phyloP scores from a whole-genome alignment of 1,140 invertebrate genomes.

The Penaeus vannamei region DNA sequence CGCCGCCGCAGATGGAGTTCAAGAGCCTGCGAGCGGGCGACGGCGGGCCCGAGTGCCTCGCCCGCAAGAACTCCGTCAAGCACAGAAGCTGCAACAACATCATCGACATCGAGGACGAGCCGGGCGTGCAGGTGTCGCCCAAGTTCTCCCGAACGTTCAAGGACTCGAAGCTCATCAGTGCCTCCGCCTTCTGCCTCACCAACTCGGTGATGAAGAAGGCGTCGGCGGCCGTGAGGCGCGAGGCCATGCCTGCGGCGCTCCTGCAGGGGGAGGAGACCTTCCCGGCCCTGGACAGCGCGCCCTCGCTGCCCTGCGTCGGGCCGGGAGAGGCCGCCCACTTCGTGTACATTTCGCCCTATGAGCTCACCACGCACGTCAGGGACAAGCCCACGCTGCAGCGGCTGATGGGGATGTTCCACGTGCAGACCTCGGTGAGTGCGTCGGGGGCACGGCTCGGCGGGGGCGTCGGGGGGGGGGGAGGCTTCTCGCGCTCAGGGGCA shows the following conservation, averaged over 20 bases:
- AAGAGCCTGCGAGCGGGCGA: background rate
- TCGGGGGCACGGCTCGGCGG: too few relatives aligned
- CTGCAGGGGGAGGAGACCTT: background rate
- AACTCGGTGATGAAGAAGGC: background rate
- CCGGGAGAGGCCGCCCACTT: background rate
- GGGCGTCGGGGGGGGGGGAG: background rate
- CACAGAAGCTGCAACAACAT: constrained; percentile 37
- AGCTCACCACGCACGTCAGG: constrained; percentile 12
- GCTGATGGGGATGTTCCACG: constrained; percentile 38
- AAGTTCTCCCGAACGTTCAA: background rate
- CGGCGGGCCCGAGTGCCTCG: background rate
- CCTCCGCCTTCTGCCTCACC: constrained; percentile 24
- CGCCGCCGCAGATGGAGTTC: background rate
- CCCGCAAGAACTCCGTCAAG: background rate
- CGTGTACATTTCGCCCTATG: constrained; percentile 43
- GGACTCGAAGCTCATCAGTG: constrained; percentile 33
- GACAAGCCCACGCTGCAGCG: constrained; percentile 35
- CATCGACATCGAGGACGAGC: background rate
- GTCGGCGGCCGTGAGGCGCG: background rate
- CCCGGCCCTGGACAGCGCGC: background rate
- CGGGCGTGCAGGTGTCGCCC: background rate
- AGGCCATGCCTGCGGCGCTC: background rate
- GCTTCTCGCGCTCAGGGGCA: background rate
- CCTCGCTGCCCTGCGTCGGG: background rate
- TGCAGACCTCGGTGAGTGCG: constrained; percentile 39